phyloP scores from a whole-genome alignment of 2,113 vertebrate genomes.

The Hemiprocne comata region DNA sequence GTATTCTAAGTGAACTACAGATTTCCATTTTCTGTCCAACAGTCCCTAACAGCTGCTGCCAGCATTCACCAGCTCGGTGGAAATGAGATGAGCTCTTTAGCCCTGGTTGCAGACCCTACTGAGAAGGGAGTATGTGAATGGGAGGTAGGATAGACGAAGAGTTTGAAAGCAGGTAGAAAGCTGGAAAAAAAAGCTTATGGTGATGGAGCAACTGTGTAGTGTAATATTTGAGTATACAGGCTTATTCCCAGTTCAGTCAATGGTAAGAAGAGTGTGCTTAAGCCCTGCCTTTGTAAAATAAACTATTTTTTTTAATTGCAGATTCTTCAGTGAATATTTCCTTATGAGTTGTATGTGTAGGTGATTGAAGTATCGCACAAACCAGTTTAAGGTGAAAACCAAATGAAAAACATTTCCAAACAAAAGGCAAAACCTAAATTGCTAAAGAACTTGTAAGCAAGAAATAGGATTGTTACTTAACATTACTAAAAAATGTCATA shows the following conservation, averaged over 20 bases:
- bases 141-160: not conserved
- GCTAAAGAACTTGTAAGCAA: not conserved
- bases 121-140: not conserved
- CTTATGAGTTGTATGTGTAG: not conserved
- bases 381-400: not conserved
- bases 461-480: not conserved
- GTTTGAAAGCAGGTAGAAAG: slow-evolving; percentile 1
- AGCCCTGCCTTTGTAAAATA: not conserved
- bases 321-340: not conserved
- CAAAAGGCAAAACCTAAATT: not conserved
- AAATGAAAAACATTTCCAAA: too few relatives aligned
- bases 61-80: not conserved
- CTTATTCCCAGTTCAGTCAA: not conserved
- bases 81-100: slow-evolving; percentile 56
- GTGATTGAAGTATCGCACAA: not conserved
- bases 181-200: not conserved
- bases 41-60: slow-evolving; percentile 53
- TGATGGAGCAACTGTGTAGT: not conserved
- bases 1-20: slow-evolving; percentile 59
- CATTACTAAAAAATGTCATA: not conserved
- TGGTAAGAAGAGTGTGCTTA: not conserved
- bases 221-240: not conserved
- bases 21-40: slow-evolving; percentile 62
- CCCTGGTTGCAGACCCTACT: slow-evolving; percentile 37
- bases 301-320: not conserved